Percentiles rank a stretch among this genome's conserved stretches.
Evolutionary conservation across 2,888 invertebrate genomes (phyloP).

Genomic region (Amblyjoppa proteus): DNA sequence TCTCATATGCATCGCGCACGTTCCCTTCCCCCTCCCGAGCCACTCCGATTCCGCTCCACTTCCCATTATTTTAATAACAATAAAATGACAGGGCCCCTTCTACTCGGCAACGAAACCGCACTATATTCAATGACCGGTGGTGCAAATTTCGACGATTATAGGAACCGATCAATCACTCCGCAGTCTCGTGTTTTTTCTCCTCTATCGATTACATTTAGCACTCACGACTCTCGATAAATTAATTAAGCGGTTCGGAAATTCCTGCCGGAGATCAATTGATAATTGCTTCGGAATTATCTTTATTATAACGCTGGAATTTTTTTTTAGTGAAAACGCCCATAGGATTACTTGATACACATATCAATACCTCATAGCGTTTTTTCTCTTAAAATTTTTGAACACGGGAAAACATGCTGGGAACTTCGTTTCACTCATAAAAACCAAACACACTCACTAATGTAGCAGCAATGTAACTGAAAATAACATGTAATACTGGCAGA

Average conservation of each 20-base stretch:
- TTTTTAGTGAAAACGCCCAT: neutral
- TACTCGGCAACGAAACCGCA: neutral
- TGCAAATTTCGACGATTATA: constrained; percentile 31
- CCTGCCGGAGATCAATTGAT: neutral
- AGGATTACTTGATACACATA: neutral
- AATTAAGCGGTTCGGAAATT: constrained; percentile 32
- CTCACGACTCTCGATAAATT: constrained; percentile 41
- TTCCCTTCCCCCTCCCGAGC: neutral
- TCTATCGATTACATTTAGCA: neutral
- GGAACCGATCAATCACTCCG: constrained; percentile 27
- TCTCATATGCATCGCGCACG: constrained; percentile 19
- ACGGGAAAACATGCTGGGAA: neutral
- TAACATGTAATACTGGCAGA: no score
- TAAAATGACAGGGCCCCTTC: neutral
- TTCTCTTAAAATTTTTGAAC: neutral
- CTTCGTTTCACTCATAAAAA: neutral
- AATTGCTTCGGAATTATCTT: neutral
- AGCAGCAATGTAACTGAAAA: no score
- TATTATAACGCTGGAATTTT: neutral
- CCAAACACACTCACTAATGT: no score
- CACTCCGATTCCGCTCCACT: constrained; percentile 37
- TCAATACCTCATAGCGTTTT: neutral
- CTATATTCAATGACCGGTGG: constrained; percentile 22
- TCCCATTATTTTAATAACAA: constrained; percentile 45
- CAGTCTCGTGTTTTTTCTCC: constrained; percentile 10